phyloP scores from a whole-genome alignment of 2,113 vertebrate species.

The Barbus barbus region DNA sequence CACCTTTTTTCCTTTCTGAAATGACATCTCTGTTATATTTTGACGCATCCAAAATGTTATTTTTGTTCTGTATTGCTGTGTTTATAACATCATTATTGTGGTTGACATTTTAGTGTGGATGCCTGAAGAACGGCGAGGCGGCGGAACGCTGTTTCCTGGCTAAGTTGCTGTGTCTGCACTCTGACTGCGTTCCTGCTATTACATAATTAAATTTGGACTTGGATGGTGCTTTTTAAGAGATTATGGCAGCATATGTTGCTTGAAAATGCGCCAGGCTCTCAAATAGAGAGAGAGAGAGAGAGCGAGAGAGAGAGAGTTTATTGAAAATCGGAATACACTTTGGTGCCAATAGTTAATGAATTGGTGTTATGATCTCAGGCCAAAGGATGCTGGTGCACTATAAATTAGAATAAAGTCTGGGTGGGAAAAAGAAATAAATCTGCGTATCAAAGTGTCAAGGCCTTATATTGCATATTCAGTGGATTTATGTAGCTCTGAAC shows the following conservation, averaged over 20 bases:
- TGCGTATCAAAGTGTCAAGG: conserved; percentile 59
- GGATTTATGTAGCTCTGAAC: conserved; percentile 61
- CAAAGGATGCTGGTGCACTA: conserved; percentile 70
- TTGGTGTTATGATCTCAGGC: conserved; percentile 79
- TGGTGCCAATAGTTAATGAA: conserved; percentile 80
- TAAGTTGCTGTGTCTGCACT: conserved; percentile 84
- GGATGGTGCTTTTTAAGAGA: conserved; percentile 92
- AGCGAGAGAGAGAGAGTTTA: conserved; percentile 72
- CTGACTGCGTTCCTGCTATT: conserved; percentile 95
- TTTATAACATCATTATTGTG: conserved; percentile 20
- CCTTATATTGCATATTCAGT: conserved; percentile 45
- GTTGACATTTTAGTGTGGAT: conserved; percentile 19
- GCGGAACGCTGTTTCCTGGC: conserved; percentile 60
- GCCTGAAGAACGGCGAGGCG: conserved; percentile 9
- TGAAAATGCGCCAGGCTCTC: conserved; percentile 86
- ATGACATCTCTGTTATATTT: neutral
- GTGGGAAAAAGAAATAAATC: conserved; percentile 49
- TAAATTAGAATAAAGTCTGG: conserved; percentile 74
- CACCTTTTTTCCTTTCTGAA: neutral
- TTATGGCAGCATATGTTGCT: conserved; percentile 96
- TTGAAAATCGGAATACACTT: conserved; percentile 76
- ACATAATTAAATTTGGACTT: conserved; percentile 95
- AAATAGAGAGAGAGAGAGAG: conserved; percentile 64
- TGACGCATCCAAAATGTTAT: neutral
- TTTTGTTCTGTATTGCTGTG: neutral